These are phyloP conservation scores for Sminthurides bifidus DNA, from an alignment of 1,140 invertebrate genomes.

Conservation along the genomic window DNA sequence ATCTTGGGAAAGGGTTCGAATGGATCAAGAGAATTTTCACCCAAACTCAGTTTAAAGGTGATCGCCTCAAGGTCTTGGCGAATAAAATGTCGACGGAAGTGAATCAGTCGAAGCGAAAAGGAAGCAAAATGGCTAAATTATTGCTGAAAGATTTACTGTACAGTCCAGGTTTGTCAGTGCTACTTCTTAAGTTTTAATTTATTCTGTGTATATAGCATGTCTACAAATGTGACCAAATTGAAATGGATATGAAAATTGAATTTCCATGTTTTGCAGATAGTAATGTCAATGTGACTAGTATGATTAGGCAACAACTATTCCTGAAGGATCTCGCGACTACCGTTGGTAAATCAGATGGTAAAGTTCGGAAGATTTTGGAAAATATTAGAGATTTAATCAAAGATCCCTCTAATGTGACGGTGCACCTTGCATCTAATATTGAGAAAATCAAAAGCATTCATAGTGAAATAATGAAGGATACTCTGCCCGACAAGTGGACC, in stretches of 20 bases:
- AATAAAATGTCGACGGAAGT: slow-evolving; percentile 66
- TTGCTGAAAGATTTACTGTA: slow-evolving; percentile 52
- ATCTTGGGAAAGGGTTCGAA: slow-evolving; percentile 58
- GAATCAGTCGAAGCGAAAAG: slow-evolving; percentile 53
- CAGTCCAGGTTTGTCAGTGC: slow-evolving; percentile 25
- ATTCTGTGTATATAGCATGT: slow-evolving; percentile 8
- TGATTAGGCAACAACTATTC: slow-evolving; percentile 65
- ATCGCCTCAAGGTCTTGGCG: slow-evolving; percentile 61
- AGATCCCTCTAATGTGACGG: slow-evolving; percentile 45
- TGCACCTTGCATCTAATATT: slow-evolving; percentile 63
- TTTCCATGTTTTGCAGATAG: slow-evolving; percentile 44
- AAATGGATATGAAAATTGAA: too few relatives aligned
- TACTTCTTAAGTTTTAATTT: too few relatives aligned
- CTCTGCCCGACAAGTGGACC: slow-evolving; percentile 25
- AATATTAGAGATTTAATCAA: slow-evolving; percentile 49
- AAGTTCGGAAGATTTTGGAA: slow-evolving; percentile 50
- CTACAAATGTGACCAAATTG: too few relatives aligned
- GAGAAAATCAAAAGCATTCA: slow-evolving; percentile 41
- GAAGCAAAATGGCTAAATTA: slow-evolving; percentile 46
- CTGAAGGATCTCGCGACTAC: slow-evolving; percentile 49
- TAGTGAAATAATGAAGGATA: slow-evolving; percentile 31
- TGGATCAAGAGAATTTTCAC: slow-evolving; percentile 66
- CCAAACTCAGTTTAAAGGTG: slow-evolving; percentile 53
- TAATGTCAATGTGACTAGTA: slow-evolving; percentile 54
- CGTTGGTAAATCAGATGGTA: slow-evolving; percentile 26